Conservation (phyloP, 2,113 vertebrate genomes). For the Cavia porcellus region DNA sequence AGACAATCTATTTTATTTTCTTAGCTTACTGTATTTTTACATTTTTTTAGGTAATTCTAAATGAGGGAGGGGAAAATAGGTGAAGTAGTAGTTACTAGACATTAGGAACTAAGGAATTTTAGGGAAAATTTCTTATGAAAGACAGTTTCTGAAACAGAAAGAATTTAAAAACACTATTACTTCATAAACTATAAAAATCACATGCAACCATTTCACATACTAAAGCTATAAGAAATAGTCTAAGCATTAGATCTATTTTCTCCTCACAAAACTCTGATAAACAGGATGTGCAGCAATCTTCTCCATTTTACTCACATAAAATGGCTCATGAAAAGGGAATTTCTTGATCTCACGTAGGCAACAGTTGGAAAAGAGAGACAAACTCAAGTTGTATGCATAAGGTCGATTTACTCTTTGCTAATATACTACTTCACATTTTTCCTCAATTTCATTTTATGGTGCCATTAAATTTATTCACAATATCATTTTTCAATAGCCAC, state of each 20-base stretch:
- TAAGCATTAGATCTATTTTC: not conserved
- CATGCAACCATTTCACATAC: not conserved
- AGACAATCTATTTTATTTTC: not conserved
- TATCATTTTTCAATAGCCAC: not conserved
- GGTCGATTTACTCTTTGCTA: not conserved
- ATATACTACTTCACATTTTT: not conserved
- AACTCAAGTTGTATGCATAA: not conserved
- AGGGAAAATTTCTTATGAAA: not conserved
- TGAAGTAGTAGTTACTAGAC: not conserved
- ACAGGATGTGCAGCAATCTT: not conserved
- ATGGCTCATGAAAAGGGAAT: not conserved
- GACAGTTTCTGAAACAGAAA: not conserved
- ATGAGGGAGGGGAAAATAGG: not conserved
- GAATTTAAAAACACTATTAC: not conserved
- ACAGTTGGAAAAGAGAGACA: not conserved
- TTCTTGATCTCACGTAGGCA: not conserved
- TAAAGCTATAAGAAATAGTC: not conserved
- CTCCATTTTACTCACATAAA: not conserved
- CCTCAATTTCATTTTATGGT: not conserved
- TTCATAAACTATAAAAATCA: not conserved
- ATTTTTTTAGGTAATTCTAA: not conserved
- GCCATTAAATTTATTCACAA: not conserved
- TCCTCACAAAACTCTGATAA: not conserved
- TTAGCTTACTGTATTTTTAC: not conserved
- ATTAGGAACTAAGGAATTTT: not conserved